Evolutionary conservation across 2,888 invertebrate species (phyloP).

Genomic region (Bhutanitis thaidina): DNA sequence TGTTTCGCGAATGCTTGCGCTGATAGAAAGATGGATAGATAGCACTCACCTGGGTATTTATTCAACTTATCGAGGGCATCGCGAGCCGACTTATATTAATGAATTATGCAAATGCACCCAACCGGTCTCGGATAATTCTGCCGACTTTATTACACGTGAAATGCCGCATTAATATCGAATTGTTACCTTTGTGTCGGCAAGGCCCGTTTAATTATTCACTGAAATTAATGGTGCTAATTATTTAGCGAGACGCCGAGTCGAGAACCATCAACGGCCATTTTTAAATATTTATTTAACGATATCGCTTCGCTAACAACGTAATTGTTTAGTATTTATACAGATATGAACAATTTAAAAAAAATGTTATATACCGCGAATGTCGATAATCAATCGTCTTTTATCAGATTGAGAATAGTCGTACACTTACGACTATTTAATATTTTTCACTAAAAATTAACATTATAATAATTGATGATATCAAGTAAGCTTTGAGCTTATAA

Average conservation of each 20-base stretch:
- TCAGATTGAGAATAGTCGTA: not conserved
- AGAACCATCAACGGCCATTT: conserved; percentile 26
- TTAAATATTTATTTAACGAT: conserved; percentile 20
- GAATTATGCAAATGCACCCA: conserved; percentile 67
- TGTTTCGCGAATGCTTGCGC: not conserved
- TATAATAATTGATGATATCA: not conserved
- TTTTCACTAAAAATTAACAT: not conserved
- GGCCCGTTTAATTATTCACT: conserved; percentile 29
- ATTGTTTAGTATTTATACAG: not conserved
- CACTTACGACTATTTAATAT: not conserved
- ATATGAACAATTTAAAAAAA: not conserved
- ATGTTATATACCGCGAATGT: not conserved
- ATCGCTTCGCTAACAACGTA: conserved; percentile 7
- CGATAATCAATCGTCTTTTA: not conserved
- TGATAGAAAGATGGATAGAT: conserved; percentile 17
- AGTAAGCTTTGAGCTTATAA: not conserved
- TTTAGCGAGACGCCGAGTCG: conserved; percentile 27
- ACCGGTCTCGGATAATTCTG: conserved; percentile 41
- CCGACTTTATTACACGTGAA: conserved; percentile 59
- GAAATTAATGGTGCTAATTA: conserved; percentile 34
- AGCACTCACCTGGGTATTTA: conserved; percentile 28
- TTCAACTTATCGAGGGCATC: conserved; percentile 66
- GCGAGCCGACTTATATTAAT: conserved; percentile 65
- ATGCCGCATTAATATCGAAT: conserved; percentile 49
- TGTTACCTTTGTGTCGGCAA: conserved; percentile 36